Base-by-base conservation (phyloP, 2,888 invertebrate species). In the Autographa pulchrina region DNA sequence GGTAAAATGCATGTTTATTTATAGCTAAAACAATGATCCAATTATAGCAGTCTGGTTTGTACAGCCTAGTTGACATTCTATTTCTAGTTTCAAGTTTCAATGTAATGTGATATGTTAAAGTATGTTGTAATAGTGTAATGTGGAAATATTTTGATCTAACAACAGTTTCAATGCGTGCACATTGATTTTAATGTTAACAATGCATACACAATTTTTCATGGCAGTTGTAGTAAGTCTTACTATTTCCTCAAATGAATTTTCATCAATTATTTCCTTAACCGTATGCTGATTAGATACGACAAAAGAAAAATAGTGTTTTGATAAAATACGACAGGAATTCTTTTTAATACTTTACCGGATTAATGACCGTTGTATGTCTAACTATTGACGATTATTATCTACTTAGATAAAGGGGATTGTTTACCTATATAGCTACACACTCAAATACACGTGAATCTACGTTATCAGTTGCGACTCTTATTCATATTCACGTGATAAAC, bases 1-100 rank as follows among this genome's bases (percentile, higher is more conserved):
- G 92, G 96, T 74, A 43, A 20, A 20, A 25, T 56, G 14, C 13
- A 25, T 11, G 38, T 48, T 48, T 48, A 48, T 48, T 48, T 48
- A 48, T 48, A 48, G 48, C 5, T 6, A 38, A 56, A 56, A 20
- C 18, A 56, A 56, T 56, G 20, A 25, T 25, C 20, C 54, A 25
- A 25, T 56, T 56, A 56, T 4, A 56, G 16, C 7, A 13, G 54
- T 13, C 54, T 25, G 8, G 25, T 56, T 56, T 20, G 11, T 5
- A 25, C 20, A 48, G 48, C n/a, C 48, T 48, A 48, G 48, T 48
- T 7, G n/a, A n/a, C 48, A 48, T 48, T 48, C 6, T 48, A n/a
- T 25, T 25, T 25, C 25, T 48, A 48, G 48, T 56, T 13, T 56
- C 25, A 56, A 25, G 54, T 56, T 20, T 25, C 20, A 18, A 56